Base-by-base conservation (phyloP, 2,797 vertebrate genomes). In the Caiman crocodilus region DNA sequence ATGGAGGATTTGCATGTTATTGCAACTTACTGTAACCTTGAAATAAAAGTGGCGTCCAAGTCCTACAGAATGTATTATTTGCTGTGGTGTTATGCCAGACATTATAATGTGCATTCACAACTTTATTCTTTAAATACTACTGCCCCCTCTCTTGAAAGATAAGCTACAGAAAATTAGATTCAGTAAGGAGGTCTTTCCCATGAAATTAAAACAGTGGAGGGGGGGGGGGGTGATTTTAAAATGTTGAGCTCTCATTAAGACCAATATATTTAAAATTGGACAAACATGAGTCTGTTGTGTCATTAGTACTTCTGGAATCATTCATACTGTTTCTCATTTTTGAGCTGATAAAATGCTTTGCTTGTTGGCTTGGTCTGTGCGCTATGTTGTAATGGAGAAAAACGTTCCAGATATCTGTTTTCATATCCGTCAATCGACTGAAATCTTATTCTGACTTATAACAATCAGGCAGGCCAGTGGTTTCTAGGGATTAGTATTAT, bases 21-120 rank as follows among this genome's bases (percentile, higher is more conserved):
- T 35, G 67, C 57, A 87, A 30, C 3, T 94, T 60, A 14, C 64
- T 84, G 61, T 42, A 83, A 86, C 57, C 11, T 0, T 75, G 85
- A 64, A 79, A 7, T 55, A 2, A 8, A 79, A 88, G 20, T 74
- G 35, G 32, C 63, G 71, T 90, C 86, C 90, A 63, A 79, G 26
- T 63, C 15, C 56, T 55, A 65, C 17, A 56, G 73, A 84, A 32
- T 14, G 50, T 50, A 61, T 28, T 2, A 2, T 87, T 88, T 50
- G 32, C 81, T 90, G 90, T 84, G 84, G 69, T 85, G 79, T 84
- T 56, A 78, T 2, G 26, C 92, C 90, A 87, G 94, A 80, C 86
- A 7, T 84, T 90, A 59, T 0, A 83, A 73, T 21, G 4, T 26
- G 78, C 20, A 3, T 25, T 2, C 9, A 6, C 7, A 28, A 65